Conservation (phyloP, 2,888 invertebrate genomes). For the Lasioglossum vierecki region DNA sequence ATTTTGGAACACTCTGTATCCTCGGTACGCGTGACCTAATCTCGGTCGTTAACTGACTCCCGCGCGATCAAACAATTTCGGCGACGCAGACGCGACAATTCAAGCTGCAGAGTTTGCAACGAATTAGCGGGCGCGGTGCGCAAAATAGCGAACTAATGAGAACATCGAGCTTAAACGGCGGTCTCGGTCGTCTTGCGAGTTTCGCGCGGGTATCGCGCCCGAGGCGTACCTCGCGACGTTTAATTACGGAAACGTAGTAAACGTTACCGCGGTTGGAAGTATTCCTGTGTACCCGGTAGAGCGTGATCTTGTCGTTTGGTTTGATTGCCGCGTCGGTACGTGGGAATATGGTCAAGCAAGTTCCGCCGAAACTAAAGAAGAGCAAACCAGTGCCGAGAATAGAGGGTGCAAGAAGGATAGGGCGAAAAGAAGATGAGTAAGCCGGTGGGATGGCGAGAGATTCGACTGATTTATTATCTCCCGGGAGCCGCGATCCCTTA, state of each 20-base stretch:
- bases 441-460: constrained; percentile 1
- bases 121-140: not conserved
- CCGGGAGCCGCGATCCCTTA: constrained; percentile 31
- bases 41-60: not conserved
- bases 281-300: not conserved
- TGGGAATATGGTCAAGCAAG: not conserved
- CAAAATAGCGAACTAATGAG: constrained; percentile 26
- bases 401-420: not conserved
- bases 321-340: not conserved
- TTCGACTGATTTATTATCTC: constrained; percentile 55
- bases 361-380: not conserved
- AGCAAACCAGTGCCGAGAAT: not conserved
- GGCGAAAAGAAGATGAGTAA: constrained; percentile 18
- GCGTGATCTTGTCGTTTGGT: not conserved
- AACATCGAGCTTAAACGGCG: not conserved
- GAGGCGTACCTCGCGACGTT: not conserved
- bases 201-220: not conserved
- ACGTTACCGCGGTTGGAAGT: not conserved
- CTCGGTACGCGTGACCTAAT: not conserved
- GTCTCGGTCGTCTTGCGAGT: not conserved
- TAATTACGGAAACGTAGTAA: constrained; percentile 15
- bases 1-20: too few species aligned
- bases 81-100: not conserved
- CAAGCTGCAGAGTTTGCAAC: not conserved
- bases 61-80: not conserved